These are phyloP conservation scores for Emys orbicularis DNA, from an alignment of 2,797 vertebrate genomes.

Conservation along the genomic window DNA sequence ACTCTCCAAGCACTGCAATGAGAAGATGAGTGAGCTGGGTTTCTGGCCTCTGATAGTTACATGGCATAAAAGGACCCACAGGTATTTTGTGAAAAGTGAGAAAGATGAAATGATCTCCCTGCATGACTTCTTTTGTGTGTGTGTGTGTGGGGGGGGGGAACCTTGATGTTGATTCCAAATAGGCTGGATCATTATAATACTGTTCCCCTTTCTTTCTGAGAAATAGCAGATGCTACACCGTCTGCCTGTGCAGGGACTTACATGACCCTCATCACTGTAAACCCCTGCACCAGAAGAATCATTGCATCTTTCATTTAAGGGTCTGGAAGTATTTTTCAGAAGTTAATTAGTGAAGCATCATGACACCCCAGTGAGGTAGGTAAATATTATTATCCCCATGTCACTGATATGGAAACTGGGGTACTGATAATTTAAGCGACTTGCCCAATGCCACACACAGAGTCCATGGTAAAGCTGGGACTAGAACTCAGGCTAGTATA, in stretches of 20 bases:
- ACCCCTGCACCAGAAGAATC: neutral
- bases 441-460: neutral
- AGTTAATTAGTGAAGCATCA: neutral
- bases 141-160: neutral
- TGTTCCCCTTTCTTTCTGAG: slow-evolving; percentile 29
- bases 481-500: neutral
- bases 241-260: slow-evolving; percentile 42
- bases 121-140: neutral
- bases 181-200: slow-evolving; percentile 16
- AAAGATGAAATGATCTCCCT: slow-evolving; percentile 55
- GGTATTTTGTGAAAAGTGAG: slow-evolving; percentile 23
- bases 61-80: slow-evolving; percentile 60
- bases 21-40: slow-evolving; percentile 72
- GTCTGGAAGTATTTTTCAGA: neutral
- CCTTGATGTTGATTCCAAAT: slow-evolving; percentile 56
- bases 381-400: neutral
- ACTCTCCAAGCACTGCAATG: slow-evolving; percentile 61
- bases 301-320: neutral
- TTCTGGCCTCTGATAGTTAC: slow-evolving; percentile 62
- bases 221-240: slow-evolving; percentile 29
- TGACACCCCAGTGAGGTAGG: too few relatives aligned
- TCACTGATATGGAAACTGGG: neutral
- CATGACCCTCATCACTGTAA: slow-evolving; percentile 27
- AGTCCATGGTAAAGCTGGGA: neutral
- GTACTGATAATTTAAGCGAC: neutral